Evolutionary conservation across 2,113 vertebrate genomes (phyloP).

Genomic region (Lepus europaeus): DNA sequence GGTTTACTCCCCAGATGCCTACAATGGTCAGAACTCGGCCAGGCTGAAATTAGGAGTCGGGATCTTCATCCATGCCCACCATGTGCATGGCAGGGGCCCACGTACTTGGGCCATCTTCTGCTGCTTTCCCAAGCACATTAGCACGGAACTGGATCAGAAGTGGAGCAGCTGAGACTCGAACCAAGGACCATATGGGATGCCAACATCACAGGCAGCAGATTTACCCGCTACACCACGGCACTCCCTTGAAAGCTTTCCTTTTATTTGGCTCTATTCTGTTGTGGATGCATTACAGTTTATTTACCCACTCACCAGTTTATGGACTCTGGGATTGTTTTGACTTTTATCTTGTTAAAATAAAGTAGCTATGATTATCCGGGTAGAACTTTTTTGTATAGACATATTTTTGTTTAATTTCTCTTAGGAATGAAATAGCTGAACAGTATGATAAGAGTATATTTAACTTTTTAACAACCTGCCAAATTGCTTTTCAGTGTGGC

Average conservation of each 20-base stretch:
- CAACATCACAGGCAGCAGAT: too few species aligned
- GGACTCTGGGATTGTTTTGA: background rate
- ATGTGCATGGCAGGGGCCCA: too few species aligned
- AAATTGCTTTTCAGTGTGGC: background rate
- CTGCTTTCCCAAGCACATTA: too few species aligned
- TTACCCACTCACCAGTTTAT: background rate
- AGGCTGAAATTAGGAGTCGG: too few species aligned
- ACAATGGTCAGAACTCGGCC: too few species aligned
- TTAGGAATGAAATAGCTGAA: background rate
- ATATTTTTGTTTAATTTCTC: conserved; percentile 6
- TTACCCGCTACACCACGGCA: too few species aligned
- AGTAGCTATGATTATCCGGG: background rate
- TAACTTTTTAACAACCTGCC: background rate
- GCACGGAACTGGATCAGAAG: too few species aligned
- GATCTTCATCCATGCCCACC: too few species aligned
- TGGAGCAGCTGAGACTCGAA: too few species aligned
- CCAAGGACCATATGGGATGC: too few species aligned
- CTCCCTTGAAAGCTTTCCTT: background rate
- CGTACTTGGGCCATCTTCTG: too few species aligned
- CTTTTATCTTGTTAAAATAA: conserved; percentile 5
- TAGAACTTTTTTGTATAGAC: background rate
- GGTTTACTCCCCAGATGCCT: too few species aligned
- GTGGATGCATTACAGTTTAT: background rate
- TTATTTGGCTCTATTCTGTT: background rate
- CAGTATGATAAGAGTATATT: background rate